Percentiles rank a stretch among this genome's conserved stretches.
These are phyloP conservation scores for Pentalonia nigronervosa DNA, from an alignment of 1,140 invertebrate species.

Conservation along the genomic window DNA sequence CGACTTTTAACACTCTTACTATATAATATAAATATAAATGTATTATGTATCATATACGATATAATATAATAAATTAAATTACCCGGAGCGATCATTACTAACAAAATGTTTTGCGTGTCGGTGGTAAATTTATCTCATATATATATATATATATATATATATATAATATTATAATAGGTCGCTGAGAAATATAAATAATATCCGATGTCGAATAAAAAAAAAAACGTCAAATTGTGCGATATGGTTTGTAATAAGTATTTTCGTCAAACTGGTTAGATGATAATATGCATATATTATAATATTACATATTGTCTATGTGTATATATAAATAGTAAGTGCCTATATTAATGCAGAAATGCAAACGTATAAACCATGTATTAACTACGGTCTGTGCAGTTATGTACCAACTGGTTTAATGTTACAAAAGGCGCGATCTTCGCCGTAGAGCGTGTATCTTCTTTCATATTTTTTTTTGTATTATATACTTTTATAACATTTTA, in stretches of 20 bases:
- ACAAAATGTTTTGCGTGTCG: constrained; percentile 27
- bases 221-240: constrained; percentile 37
- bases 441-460: background rate
- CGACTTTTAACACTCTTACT: background rate
- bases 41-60: background rate
- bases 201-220: constrained; percentile 12
- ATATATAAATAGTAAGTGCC: background rate
- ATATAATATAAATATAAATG: background rate
- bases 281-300: constrained; percentile 9
- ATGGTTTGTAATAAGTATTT: constrained; percentile 30
- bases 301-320: background rate
- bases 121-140: background rate
- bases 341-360: background rate
- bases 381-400: background rate
- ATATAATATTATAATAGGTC: background rate
- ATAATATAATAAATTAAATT: constrained; percentile 23
- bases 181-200: constrained; percentile 25
- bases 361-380: background rate
- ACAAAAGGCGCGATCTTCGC: background rate
- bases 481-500: background rate
- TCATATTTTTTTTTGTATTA: background rate
- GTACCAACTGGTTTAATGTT: background rate
- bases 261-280: constrained; percentile 29
- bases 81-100: constrained; percentile 10
- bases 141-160: background rate